These are phyloP conservation scores for Entomobrya proxima DNA, from an alignment of 2,888 invertebrate species.

Conservation along the genomic window DNA sequence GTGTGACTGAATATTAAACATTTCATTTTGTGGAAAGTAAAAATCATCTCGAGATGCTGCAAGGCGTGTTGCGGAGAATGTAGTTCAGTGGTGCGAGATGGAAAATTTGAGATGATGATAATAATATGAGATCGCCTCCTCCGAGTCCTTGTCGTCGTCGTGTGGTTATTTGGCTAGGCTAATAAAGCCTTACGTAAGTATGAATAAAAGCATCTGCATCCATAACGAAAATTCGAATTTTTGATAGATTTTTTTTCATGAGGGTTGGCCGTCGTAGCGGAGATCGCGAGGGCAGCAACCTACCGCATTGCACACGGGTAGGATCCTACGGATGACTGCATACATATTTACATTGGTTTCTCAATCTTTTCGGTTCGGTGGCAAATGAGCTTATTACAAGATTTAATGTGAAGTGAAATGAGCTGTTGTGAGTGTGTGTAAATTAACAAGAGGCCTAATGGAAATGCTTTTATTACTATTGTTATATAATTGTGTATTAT, in stretches of 20 bases:
- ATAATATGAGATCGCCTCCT: too few species aligned
- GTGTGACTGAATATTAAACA: neutral
- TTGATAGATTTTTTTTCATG: neutral
- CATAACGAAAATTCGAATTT: neutral
- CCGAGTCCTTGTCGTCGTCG: neutral
- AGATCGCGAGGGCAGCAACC: slow-evolving; percentile 1
- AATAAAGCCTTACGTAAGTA: neutral
- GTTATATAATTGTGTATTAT: too few species aligned
- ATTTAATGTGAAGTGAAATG: slow-evolving; percentile 1
- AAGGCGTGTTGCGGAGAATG: neutral
- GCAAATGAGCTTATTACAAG: neutral
- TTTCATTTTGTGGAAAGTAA: neutral
- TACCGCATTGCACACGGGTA: slow-evolving; percentile 5
- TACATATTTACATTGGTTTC: slow-evolving; percentile 59
- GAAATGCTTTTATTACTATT: too few species aligned
- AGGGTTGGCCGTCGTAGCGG: too few species aligned
- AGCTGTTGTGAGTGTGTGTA: too few species aligned
- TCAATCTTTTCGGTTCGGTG: slow-evolving; percentile 33
- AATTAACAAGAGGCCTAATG: neutral
- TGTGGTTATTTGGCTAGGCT: too few species aligned
- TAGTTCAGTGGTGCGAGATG: neutral
- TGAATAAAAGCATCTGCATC: neutral
- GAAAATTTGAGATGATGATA: neutral
- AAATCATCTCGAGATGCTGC: neutral
- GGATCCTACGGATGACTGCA: slow-evolving; percentile 36